Percentiles rank a stretch among this genome's conserved stretches.
Conservation (phyloP, 2,113 vertebrate genomes). For the Arizona elegans region DNA sequence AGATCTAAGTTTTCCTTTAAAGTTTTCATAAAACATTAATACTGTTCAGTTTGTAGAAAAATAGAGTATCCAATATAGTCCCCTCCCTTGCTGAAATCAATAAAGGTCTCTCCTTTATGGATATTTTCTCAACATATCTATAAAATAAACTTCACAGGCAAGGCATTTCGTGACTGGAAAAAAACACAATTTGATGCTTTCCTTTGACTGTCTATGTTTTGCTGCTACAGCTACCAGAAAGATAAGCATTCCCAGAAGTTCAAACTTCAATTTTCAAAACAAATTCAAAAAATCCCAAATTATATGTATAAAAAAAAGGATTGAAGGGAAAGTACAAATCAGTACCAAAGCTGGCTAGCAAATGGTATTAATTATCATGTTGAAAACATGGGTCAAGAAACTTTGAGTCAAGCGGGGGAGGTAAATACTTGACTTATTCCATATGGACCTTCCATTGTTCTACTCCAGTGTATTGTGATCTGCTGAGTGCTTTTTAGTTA, state of each 20-base stretch:
- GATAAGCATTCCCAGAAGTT: conserved; percentile 33
- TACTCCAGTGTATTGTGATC: conserved; percentile 9
- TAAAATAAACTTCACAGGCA: conserved; percentile 42
- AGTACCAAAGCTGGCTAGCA: conserved; percentile 36
- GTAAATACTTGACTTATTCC: conserved; percentile 57
- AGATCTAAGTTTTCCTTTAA: conserved; percentile 23
- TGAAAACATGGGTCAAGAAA: conserved; percentile 57
- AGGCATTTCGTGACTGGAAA: conserved; percentile 48
- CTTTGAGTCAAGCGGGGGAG: conserved; percentile 21
- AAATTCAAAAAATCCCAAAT: conserved; percentile 25
- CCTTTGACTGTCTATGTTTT: conserved; percentile 17
- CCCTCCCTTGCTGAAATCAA: conserved; percentile 44
- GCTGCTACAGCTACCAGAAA: conserved; percentile 36
- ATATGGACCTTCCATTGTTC: conserved; percentile 45
- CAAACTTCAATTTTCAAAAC: conserved; percentile 29
- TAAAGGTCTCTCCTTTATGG: conserved; percentile 54
- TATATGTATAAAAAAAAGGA: conserved; percentile 25
- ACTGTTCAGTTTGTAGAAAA: neutral
- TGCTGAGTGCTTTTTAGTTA: neutral
- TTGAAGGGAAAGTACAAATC: conserved; percentile 35
- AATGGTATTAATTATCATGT: conserved; percentile 38
- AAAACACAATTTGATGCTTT: conserved; percentile 45
- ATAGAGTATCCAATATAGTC: conserved; percentile 46
- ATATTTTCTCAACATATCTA: neutral
- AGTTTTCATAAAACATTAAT: conserved; percentile 38